Evolutionary conservation across 2,797 vertebrate genomes (phyloP), one percentile per base, ranked within the genome.

Genomic region (Tangara arthus): DNA sequence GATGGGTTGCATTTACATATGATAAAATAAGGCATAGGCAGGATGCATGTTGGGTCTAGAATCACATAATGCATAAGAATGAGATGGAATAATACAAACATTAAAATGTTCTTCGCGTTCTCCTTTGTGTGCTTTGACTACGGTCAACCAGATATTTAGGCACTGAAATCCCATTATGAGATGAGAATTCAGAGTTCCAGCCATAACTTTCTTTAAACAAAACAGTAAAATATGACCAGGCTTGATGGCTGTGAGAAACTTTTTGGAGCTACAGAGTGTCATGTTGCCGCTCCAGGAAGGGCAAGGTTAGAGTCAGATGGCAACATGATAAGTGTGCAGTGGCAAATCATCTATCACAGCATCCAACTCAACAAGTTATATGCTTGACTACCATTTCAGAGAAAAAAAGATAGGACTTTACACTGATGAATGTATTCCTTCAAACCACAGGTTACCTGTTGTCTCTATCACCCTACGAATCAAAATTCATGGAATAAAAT

Each of bases 1-100:
- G n/a, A 82, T 11, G 42, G 27, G 35, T 46, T 82, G n/a, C 82
- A 88, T 91, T 95, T 95, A 65, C 90, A 88, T 82, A 80, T 42
- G 60, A 82, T 69, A 85, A 90, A 90, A 72, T 28, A 80, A 91
- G 39, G 35, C 47, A 71, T 28, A 23, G n/a, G 32, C 28, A 80
- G 35, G 30, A 39, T 69, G 47, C n/a, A 53, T 53, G 60, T 47
- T 91, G 79, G 35, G 24, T 87, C 42, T 49, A 34, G 49, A 23
- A 35, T 49, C 52, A 47, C 47, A 34, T 18, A 57, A 46, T 84
- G 70, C 70, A 78, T 93, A 63, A 69, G 50, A 90, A 93, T 82
- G 63, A 92, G 55, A 15, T 1, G 19, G 34, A 34, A 89, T 82
- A 95, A 92, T 71, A 24, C 12, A 81, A 87, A 53, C 70, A 64